Evolutionary conservation across 2,113 vertebrate genomes (phyloP).

Genomic region (Panthera uncia): DNA sequence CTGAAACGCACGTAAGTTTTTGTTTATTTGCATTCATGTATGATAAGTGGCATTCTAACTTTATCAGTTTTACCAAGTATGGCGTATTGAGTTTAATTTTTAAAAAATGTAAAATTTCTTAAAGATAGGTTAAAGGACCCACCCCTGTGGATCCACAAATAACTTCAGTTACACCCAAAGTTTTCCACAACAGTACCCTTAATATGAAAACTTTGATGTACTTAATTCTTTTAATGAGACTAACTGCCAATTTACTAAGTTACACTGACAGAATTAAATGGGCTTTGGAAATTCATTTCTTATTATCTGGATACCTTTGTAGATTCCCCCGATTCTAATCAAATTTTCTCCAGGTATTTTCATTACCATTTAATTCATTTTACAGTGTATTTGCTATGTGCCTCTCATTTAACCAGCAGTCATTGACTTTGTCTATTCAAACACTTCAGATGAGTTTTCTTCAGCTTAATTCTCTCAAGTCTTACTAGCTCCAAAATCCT

Average conservation of each 20-base stretch:
- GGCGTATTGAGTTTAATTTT: not conserved
- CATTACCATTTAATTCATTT: conserved; percentile 71
- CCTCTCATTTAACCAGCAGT: conserved; percentile 56
- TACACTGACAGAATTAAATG: conserved; percentile 60
- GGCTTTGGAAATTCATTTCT: conserved; percentile 64
- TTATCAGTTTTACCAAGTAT: not conserved
- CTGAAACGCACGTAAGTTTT: not conserved
- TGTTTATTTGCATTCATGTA: not conserved
- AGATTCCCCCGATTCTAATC: conserved; percentile 61
- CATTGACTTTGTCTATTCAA: conserved; percentile 61
- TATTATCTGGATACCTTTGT: conserved; percentile 55
- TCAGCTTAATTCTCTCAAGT: conserved; percentile 34
- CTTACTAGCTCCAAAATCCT: conserved; percentile 27
- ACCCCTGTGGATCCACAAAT: not conserved
- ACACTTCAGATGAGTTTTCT: conserved; percentile 28
- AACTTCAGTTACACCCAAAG: not conserved
- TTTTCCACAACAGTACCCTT: conserved; percentile 5
- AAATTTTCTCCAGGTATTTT: conserved; percentile 71
- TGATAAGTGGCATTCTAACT: not conserved
- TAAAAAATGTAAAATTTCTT: not conserved
- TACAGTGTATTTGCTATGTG: conserved; percentile 61
- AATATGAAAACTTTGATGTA: conserved; percentile 53
- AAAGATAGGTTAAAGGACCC: not conserved
- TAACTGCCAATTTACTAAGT: conserved; percentile 61
- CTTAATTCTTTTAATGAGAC: conserved; percentile 68